phyloP scores from a whole-genome alignment of 2,797 vertebrate species.

The Scyliorhinus canicula region DNA sequence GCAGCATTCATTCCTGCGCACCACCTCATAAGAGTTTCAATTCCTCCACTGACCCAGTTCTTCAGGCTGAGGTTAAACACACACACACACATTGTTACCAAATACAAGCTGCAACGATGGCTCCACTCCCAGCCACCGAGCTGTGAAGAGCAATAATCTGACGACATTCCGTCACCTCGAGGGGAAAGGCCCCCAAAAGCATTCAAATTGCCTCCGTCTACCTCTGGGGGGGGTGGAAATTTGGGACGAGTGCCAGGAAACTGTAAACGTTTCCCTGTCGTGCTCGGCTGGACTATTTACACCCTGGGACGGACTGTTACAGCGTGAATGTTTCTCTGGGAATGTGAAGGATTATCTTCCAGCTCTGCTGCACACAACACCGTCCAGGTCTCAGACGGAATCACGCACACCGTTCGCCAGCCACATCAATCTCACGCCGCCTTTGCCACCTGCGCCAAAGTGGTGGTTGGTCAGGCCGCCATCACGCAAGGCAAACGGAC shows the following conservation, averaged over 20 bases:
- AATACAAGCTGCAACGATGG: neutral
- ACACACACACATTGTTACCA: neutral
- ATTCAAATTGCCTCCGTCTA: neutral
- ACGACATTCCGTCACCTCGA: neutral
- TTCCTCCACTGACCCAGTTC: neutral
- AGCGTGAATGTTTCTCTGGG: neutral
- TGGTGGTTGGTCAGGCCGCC: too few relatives aligned
- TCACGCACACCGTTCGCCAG: neutral
- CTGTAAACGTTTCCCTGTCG: neutral
- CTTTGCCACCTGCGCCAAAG: neutral
- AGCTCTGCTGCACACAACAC: too few relatives aligned
- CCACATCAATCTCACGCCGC: neutral
- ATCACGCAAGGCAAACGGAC: neutral
- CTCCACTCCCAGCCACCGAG: neutral
- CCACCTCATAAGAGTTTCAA: neutral
- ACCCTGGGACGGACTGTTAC: neutral
- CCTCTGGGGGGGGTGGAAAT: neutral
- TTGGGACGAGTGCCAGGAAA: neutral
- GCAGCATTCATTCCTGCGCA: neutral
- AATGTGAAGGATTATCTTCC: neutral
- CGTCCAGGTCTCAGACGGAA: neutral
- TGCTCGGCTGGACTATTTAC: neutral
- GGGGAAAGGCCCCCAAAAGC: neutral
- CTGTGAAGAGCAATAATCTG: neutral
- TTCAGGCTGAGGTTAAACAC: neutral